A percentile compares a stretch with the other conserved stretches of the same genome.
Evolutionary conservation across 2,113 vertebrate species (phyloP).

Genomic region (Python bivittatus): DNA sequence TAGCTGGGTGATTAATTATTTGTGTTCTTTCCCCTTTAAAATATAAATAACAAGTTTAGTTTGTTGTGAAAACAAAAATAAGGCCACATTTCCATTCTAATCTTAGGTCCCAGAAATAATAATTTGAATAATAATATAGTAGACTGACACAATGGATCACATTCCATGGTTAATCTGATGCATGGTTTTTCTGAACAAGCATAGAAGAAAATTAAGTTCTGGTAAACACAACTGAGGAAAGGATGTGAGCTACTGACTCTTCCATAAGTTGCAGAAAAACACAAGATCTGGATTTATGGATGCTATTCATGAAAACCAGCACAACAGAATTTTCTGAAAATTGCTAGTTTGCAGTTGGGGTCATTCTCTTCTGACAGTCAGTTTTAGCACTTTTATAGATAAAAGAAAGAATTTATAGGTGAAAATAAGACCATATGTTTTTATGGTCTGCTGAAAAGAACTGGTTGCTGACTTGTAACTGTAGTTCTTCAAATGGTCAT

Average conservation of each 20-base stretch:
- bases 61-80: slow-evolving; percentile 43
- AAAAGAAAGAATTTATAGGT: background rate
- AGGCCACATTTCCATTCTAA: slow-evolving; percentile 33
- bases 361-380: background rate
- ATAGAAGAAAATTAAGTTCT: background rate
- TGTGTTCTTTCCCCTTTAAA: slow-evolving; percentile 15
- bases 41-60: slow-evolving; percentile 51
- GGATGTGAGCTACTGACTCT: background rate
- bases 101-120: slow-evolving; percentile 35
- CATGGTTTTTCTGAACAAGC: slow-evolving; percentile 35
- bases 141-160: slow-evolving; percentile 27
- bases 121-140: slow-evolving; percentile 23
- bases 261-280: background rate
- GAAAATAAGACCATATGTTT: too few species aligned
- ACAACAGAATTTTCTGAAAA: background rate
- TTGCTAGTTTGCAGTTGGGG: fast-evolving
- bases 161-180: slow-evolving; percentile 26
- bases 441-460: background rate
- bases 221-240: slow-evolving; percentile 5
- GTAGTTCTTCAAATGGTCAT: too few species aligned
- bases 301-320: slow-evolving; percentile 11
- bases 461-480: too few species aligned
- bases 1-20: slow-evolving; percentile 45
- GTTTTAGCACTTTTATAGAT: background rate
- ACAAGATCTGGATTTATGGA: slow-evolving; percentile 1